phyloP scores from a whole-genome alignment of 2,888 invertebrate genomes.

The Dione vanillae region DNA sequence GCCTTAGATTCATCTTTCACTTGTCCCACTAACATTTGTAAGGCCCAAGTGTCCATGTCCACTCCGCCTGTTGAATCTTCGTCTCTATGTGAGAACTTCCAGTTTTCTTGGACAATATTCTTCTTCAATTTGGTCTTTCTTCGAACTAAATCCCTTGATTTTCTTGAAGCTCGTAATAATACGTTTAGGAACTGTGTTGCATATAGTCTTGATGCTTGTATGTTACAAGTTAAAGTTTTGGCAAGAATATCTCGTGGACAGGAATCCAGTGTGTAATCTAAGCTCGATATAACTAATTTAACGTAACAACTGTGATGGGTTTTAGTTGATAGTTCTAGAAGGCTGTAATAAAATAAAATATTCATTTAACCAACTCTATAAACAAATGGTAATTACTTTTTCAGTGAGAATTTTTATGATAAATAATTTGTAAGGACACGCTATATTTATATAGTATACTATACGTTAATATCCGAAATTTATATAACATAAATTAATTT shows the following conservation, averaged over 20 bases:
- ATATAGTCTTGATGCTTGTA: conserved; percentile 88
- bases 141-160: conserved; percentile 72
- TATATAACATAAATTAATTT: no score
- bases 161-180: conserved; percentile 89
- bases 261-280: conserved; percentile 93
- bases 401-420: no score
- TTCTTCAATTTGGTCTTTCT: conserved; percentile 74
- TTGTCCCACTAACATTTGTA: conserved; percentile 92
- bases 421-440: no score
- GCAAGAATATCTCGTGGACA: conserved; percentile 87
- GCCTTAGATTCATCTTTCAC: conserved; percentile 92
- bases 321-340: conserved; percentile 90
- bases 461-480: no score
- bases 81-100: conserved; percentile 62
- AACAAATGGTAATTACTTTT: background rate
- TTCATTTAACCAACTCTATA: background rate
- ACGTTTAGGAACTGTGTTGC: conserved; percentile 96
- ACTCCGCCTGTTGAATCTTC: conserved; percentile 63
- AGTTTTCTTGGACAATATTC: conserved; percentile 63
- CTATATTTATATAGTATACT: no score
- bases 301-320: conserved; percentile 96
- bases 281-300: conserved; percentile 95
- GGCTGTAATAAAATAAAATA: conserved; percentile 75
- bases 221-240: conserved; percentile 83
- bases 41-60: conserved; percentile 93